Conservation (phyloP, 2,888 invertebrate species). For the Orthosia cruda region DNA sequence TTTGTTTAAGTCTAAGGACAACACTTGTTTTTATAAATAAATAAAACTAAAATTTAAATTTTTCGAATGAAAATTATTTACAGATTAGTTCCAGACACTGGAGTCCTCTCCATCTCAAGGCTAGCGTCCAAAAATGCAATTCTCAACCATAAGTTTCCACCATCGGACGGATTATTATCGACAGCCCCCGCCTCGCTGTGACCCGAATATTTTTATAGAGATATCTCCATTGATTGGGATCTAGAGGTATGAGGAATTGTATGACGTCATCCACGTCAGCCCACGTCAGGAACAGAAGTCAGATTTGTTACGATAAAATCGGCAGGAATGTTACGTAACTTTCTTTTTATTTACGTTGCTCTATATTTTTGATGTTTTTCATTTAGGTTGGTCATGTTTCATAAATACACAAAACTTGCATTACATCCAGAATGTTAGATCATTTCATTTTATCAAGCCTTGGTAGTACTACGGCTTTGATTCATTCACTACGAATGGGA, state of each 20-base stretch:
- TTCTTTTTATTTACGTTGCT: background rate
- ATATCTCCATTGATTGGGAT: conserved; percentile 66
- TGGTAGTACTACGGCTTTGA: too few relatives aligned
- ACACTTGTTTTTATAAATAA: too few relatives aligned
- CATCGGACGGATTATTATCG: conserved; percentile 65
- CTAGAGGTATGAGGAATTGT: conserved; percentile 30
- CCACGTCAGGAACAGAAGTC: conserved; percentile 23
- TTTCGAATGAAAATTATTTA: too few relatives aligned
- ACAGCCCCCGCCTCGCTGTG: conserved; percentile 60
- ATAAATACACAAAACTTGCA: too few relatives aligned
- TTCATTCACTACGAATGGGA: too few relatives aligned
- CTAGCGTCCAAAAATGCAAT: conserved; percentile 16
- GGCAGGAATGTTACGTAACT: background rate
- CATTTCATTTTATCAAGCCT: too few relatives aligned
- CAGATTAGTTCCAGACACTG: too few relatives aligned
- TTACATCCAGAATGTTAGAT: too few relatives aligned
- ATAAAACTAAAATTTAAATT: too few relatives aligned
- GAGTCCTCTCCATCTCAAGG: too few relatives aligned
- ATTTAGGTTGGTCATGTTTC: too few relatives aligned
- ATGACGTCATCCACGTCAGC: conserved; percentile 44
- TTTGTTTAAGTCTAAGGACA: too few relatives aligned
- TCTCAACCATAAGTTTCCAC: conserved; percentile 57
- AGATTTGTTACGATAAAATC: conserved; percentile 2
- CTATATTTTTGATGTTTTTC: background rate
- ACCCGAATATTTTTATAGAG: conserved; percentile 70